Conservation (phyloP, 2,113 vertebrate species). For the Cheilinus undulatus region DNA sequence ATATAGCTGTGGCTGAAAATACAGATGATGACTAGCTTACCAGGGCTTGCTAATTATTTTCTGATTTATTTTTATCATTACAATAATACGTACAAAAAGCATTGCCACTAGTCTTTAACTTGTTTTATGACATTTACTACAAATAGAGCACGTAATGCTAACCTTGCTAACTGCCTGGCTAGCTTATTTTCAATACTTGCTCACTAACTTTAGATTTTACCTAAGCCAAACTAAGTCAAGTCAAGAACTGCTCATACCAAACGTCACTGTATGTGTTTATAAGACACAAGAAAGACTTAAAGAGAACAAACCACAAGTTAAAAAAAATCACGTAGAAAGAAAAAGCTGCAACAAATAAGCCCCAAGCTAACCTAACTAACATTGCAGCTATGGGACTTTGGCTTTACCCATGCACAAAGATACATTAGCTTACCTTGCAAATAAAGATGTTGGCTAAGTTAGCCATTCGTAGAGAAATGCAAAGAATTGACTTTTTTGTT, state of each 20-base stretch:
- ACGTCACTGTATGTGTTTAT: no score
- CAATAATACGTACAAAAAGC: no score
- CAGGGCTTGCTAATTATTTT: no score
- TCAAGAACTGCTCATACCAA: background rate
- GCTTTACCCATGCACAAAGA: background rate
- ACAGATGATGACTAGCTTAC: no score
- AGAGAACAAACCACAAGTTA: background rate
- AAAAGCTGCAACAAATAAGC: no score
- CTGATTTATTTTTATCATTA: no score
- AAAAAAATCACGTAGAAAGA: no score
- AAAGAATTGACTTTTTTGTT: background rate
- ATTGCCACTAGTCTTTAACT: no score
- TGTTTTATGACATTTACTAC: no score
- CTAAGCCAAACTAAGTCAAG: background rate
- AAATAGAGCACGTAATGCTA: no score
- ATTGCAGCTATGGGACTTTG: no score
- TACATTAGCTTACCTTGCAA: background rate
- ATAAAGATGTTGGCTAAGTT: background rate
- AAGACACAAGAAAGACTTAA: background rate
- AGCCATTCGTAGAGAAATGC: background rate
- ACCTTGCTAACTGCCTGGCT: background rate
- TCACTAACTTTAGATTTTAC: background rate
- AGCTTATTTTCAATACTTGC: background rate
- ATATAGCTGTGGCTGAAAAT: no score
- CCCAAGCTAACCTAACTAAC: background rate